Evolutionary conservation across 2,888 invertebrate genomes (phyloP).

Genomic region (Aphodius sticticus): DNA sequence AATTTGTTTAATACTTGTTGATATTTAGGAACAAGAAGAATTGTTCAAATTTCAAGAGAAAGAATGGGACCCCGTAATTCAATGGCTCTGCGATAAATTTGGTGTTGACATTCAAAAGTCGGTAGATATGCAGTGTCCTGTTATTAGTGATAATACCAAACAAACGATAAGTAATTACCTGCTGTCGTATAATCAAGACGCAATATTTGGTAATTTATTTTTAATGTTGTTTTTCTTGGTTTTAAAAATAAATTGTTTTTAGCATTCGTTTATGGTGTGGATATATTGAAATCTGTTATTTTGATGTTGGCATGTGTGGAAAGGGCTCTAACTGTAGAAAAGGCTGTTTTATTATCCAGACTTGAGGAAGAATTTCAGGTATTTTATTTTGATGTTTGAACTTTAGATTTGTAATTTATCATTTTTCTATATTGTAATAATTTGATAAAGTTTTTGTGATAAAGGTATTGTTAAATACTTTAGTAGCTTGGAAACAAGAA

Average conservation of each 20-base stretch:
- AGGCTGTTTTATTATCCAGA: conserved; percentile 83
- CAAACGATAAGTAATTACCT: conserved; percentile 78
- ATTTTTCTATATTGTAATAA: neutral
- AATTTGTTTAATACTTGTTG: conserved; percentile 26
- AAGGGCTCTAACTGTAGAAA: conserved; percentile 76
- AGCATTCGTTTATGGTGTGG: conserved; percentile 88
- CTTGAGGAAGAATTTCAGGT: conserved; percentile 95
- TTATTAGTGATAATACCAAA: conserved; percentile 71
- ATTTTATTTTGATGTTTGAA: conserved; percentile 30
- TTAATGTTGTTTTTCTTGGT: conserved; percentile 10
- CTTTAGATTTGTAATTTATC: neutral
- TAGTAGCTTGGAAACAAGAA: no score
- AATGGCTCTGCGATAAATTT: conserved; percentile 89
- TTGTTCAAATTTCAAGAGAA: conserved; percentile 76
- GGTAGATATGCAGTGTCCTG: conserved; percentile 73
- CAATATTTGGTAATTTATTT: conserved; percentile 75
- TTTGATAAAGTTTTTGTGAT: neutral
- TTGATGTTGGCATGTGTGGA: conserved; percentile 86
- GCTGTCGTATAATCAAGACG: conserved; percentile 81
- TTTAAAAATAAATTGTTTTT: conserved; percentile 41
- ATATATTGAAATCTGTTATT: conserved; percentile 90
- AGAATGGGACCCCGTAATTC: conserved; percentile 90
- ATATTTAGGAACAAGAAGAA: conserved; percentile 75
- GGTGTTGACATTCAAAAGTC: conserved; percentile 76
- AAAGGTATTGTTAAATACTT: neutral